A percentile compares a stretch with the other conserved stretches of the same genome.
Evolutionary conservation across 2,797 vertebrate species (phyloP).

Genomic region (Scarus forsteni): DNA sequence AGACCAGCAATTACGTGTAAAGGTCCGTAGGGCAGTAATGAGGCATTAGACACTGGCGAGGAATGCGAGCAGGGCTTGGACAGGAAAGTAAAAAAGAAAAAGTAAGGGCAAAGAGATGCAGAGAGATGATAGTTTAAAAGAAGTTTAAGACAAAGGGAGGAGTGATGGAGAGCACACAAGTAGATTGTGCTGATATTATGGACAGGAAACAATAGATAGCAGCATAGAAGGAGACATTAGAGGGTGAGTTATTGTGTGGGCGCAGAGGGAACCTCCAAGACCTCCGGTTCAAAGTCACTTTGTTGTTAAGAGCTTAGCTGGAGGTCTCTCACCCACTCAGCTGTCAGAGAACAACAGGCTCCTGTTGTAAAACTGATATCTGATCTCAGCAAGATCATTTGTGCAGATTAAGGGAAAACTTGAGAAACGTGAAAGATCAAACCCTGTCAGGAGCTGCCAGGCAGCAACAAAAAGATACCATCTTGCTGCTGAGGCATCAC

Average conservation of each 20-base stretch:
- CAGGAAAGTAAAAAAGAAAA: slow-evolving; percentile 46
- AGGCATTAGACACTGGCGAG: slow-evolving; percentile 39
- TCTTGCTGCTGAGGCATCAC: slow-evolving; percentile 35
- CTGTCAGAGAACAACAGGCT: slow-evolving; percentile 60
- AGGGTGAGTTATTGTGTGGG: slow-evolving; percentile 17
- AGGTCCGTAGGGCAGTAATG: slow-evolving; percentile 63
- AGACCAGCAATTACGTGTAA: slow-evolving; percentile 62
- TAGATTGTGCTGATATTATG: slow-evolving; percentile 7
- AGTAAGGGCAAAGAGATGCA: slow-evolving; percentile 57
- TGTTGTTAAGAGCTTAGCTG: slow-evolving; percentile 60
- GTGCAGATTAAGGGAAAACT: slow-evolving; percentile 65
- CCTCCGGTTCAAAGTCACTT: slow-evolving; percentile 63
- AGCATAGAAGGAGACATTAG: not conserved
- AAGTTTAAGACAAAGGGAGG: not conserved
- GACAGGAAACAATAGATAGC: slow-evolving; percentile 23
- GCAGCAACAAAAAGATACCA: slow-evolving; percentile 46
- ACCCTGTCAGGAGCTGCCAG: slow-evolving; percentile 44
- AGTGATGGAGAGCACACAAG: not conserved
- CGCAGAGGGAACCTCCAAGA: slow-evolving; percentile 38
- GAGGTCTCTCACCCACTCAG: slow-evolving; percentile 60
- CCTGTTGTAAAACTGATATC: slow-evolving; percentile 55
- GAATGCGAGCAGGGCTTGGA: slow-evolving; percentile 14
- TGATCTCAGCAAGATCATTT: slow-evolving; percentile 70
- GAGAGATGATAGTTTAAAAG: slow-evolving; percentile 43
- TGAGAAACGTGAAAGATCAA: slow-evolving; percentile 59